Conservation (phyloP, 2,797 vertebrate genomes). For the Pogonophryne albipinna region DNA sequence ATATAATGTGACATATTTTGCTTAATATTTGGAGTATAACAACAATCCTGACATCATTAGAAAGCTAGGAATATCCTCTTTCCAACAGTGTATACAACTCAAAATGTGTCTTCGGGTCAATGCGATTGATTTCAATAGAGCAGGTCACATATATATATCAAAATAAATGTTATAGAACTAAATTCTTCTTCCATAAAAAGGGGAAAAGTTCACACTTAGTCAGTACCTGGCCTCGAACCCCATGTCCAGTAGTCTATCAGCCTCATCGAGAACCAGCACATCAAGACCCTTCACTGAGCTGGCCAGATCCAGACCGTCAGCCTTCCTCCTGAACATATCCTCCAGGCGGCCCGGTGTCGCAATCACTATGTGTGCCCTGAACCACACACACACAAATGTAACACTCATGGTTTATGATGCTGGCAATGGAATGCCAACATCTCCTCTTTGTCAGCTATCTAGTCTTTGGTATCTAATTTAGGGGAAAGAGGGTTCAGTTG, state of each 20-base stretch:
- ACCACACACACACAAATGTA: background rate
- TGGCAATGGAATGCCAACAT: no score
- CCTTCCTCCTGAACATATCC: slow-evolving; percentile 95
- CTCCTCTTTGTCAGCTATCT: background rate
- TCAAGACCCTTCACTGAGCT: slow-evolving; percentile 90
- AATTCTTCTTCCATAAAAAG: background rate
- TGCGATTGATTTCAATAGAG: no score
- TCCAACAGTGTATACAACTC: no score
- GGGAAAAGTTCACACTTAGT: no score
- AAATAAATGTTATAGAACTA: background rate
- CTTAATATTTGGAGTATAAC: no score
- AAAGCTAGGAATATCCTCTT: no score
- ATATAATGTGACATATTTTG: no score
- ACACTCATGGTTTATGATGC: background rate
- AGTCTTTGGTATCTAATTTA: background rate
- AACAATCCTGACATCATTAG: no score
- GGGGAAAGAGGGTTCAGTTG: background rate
- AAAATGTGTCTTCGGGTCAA: no score
- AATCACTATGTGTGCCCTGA: slow-evolving; percentile 93
- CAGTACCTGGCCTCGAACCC: slow-evolving; percentile 93
- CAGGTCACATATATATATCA: background rate
- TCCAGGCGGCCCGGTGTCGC: slow-evolving; percentile 95
- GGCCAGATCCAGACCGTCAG: slow-evolving; percentile 91
- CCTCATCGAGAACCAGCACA: slow-evolving; percentile 96
- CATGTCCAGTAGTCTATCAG: slow-evolving; percentile 96